Evolutionary conservation across 2,888 invertebrate genomes (phyloP).

Genomic region (Thera obeliscata): DNA sequence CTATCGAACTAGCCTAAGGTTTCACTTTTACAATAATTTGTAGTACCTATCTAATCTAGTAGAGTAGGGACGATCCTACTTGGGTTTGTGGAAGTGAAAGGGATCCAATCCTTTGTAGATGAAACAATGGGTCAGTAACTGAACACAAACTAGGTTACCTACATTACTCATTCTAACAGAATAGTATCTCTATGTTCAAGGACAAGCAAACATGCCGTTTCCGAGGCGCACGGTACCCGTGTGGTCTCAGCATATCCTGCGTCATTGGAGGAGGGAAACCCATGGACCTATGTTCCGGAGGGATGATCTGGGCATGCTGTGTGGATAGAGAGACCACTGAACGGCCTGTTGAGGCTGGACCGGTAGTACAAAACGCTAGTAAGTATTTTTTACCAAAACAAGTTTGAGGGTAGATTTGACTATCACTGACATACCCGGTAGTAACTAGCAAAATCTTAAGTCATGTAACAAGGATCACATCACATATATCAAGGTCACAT

Average conservation of each 20-base stretch:
- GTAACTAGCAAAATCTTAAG: no score
- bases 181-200: conserved; percentile 3
- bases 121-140: conserved; percentile 22
- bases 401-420: no score
- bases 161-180: conserved; percentile 22
- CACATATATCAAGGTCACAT: no score
- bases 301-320: conserved; percentile 97
- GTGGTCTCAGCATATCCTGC: conserved; percentile 95
- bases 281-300: conserved; percentile 95
- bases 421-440: no score
- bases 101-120: conserved; percentile 22
- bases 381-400: conserved; percentile 71
- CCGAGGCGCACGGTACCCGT: conserved; percentile 93
- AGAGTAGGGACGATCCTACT: no score
- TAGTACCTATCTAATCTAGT: no score
- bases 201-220: conserved; percentile 90
- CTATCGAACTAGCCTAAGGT: no score
- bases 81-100: conserved; percentile 33
- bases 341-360: conserved; percentile 84
- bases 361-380: conserved; percentile 93
- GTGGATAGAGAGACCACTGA: conserved; percentile 89
- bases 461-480: no score
- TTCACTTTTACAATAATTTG: no score
- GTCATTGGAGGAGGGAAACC: conserved; percentile 94
- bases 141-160: conserved; percentile 21